phyloP scores from a whole-genome alignment of 2,797 vertebrate genomes.

The Taeniopygia guttata region DNA sequence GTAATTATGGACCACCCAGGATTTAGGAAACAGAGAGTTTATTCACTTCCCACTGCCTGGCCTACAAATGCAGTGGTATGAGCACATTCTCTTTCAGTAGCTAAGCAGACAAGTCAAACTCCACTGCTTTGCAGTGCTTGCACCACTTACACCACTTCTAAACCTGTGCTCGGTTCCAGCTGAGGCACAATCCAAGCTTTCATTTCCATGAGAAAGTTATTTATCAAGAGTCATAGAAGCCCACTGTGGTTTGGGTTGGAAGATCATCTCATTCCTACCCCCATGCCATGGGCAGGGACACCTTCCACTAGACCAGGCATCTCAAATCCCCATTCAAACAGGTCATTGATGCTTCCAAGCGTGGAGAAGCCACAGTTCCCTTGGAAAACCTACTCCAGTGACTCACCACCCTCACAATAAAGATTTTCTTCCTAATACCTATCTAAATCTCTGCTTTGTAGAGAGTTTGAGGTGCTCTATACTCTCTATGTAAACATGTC shows the following conservation, averaged over 20 bases:
- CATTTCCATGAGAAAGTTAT: background rate
- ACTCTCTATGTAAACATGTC: background rate
- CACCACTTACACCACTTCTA: background rate
- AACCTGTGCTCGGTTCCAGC: background rate
- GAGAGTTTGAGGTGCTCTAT: background rate
- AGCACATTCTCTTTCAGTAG: background rate
- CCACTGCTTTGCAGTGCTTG: background rate
- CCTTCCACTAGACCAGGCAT: background rate
- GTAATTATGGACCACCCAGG: background rate
- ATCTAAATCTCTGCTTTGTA: background rate
- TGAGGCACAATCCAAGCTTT: background rate
- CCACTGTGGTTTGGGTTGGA: background rate
- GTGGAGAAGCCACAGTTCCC: background rate
- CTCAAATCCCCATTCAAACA: background rate
- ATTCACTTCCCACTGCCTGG: background rate
- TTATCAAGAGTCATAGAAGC: background rate
- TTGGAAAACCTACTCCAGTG: background rate
- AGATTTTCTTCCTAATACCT: background rate
- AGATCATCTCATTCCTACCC: rapidly evolving
- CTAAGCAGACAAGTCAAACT: background rate
- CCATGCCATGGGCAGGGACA: too few species aligned
- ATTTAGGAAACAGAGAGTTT: background rate
- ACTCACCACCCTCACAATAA: background rate
- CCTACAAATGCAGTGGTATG: rapidly evolving
- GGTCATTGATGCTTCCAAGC: background rate